Evolutionary conservation across 2,113 vertebrate species (phyloP), one percentile per base, ranked within the genome.

Genomic region (Notechis scutatus): DNA sequence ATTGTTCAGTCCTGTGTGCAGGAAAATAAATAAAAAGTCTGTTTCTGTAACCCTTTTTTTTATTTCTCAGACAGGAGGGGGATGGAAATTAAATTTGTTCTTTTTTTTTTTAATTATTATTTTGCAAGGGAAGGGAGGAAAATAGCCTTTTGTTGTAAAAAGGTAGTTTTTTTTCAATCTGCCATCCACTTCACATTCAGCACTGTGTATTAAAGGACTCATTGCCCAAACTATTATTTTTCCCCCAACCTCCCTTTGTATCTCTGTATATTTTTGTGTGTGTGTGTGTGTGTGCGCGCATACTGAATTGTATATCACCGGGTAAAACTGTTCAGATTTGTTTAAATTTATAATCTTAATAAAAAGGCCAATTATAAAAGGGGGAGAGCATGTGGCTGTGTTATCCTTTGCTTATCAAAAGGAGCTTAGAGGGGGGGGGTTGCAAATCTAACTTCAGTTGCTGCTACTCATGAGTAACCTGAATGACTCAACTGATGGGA

Each of bases 131-230:
- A 26, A 42, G 57, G 11, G 57, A 61, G 91, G 91, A 91, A 90
- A 96, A 94, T 97, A 98, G 97, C 98, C 98, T 99, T 99, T 99
- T 99, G 98, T 99, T 99, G 97, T 99, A 98, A 98, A 98, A 99
- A 99, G 98, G 98, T 97, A 97, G 97, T 87, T 95, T 96, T 94
- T 96, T 92, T 54, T 57, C 94, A 96, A 97, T 97, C 97, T 96
- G 97, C 97, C 97, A 95, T 97, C 97, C 96, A 96, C 97, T 96
- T 94, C 96, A 94, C 86, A 88, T 92, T 97, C 97, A 97, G 98
- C 98, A 98, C 98, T 98, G 94, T 98, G 98, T 97, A 98, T 97
- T 97, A 97, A 85, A 98, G 97, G 97, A 98, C 97, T 98, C 98
- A 97, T 98, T 98, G 97, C 98, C 98, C 97, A 97, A 97, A 52